Conservation (phyloP, 2,888 invertebrate species). For the Tinea pellionella region DNA sequence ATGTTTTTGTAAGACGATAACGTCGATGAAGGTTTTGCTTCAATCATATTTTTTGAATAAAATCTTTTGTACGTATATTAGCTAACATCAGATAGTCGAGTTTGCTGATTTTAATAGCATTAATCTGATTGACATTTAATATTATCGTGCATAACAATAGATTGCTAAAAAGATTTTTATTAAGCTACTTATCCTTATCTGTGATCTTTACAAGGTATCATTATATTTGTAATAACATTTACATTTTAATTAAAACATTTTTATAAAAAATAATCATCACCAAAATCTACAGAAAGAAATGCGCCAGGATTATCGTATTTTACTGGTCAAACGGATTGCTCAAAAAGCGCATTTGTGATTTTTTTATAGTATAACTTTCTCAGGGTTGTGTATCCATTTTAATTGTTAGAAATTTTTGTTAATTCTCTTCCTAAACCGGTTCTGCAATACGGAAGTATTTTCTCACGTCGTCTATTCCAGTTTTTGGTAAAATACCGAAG, state of each 20-base stretch:
- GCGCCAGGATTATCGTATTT: no score
- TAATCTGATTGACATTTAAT: slow-evolving; percentile 8
- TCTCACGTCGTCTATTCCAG: slow-evolving; percentile 29
- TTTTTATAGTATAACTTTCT: neutral
- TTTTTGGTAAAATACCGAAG: slow-evolving; percentile 14
- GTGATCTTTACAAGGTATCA: neutral
- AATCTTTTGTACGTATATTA: slow-evolving; percentile 7
- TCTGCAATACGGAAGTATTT: slow-evolving; percentile 46
- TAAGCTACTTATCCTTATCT: neutral
- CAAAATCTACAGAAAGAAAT: no score
- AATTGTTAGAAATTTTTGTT: neutral
- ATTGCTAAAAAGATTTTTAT: neutral
- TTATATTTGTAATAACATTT: neutral
- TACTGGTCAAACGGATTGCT: no score
- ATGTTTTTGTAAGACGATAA: slow-evolving; percentile 20
- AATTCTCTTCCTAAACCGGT: slow-evolving; percentile 33
- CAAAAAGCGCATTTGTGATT: no score
- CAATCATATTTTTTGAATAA: neutral
- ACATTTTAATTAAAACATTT: no score
- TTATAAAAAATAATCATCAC: no score
- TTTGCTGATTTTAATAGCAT: neutral
- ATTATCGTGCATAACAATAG: slow-evolving; percentile 2
- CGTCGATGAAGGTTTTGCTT: slow-evolving; percentile 1
- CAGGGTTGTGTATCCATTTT: no score
- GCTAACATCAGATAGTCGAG: neutral